These are phyloP conservation scores for Nephrotoma flavescens DNA, from an alignment of 2,888 invertebrate genomes.

Conservation along the genomic window DNA sequence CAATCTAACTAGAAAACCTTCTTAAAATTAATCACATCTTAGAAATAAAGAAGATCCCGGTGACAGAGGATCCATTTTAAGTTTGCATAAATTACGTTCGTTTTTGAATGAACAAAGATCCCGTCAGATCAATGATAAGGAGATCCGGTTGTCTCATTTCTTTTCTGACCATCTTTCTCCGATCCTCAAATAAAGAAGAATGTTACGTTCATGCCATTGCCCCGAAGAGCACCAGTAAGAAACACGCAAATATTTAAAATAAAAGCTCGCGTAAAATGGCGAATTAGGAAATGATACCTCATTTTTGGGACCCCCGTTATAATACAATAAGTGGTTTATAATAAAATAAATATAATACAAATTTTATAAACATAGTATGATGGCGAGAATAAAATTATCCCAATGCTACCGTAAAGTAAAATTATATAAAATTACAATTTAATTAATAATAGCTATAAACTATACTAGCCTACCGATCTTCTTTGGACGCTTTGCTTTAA, in stretches of 20 bases:
- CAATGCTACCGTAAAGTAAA: not conserved
- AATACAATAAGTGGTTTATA: not conserved
- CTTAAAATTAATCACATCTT: not conserved
- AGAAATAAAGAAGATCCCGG: not conserved
- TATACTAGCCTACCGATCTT: not conserved
- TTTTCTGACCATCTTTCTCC: too few species aligned
- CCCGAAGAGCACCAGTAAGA: too few species aligned
- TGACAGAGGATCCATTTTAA: not conserved
- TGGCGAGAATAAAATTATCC: not conserved
- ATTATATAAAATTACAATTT: not conserved
- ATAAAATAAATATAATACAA: not conserved
- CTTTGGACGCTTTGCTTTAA: not conserved
- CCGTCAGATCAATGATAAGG: too few species aligned
- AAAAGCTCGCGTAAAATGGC: too few species aligned
- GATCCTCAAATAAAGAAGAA: too few species aligned
- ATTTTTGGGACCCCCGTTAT: too few species aligned
- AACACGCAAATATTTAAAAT: too few species aligned
- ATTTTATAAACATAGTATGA: not conserved
- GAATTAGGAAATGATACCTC: too few species aligned
- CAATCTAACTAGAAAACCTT: not conserved
- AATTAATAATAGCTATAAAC: not conserved
- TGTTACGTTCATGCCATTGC: too few species aligned
- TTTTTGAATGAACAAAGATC: too few species aligned
- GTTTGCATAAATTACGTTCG: not conserved
- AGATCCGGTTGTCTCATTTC: too few species aligned